These are phyloP conservation scores for Drosophila seguyi DNA, from an alignment of 1,140 invertebrate species.

Conservation along the genomic window DNA sequence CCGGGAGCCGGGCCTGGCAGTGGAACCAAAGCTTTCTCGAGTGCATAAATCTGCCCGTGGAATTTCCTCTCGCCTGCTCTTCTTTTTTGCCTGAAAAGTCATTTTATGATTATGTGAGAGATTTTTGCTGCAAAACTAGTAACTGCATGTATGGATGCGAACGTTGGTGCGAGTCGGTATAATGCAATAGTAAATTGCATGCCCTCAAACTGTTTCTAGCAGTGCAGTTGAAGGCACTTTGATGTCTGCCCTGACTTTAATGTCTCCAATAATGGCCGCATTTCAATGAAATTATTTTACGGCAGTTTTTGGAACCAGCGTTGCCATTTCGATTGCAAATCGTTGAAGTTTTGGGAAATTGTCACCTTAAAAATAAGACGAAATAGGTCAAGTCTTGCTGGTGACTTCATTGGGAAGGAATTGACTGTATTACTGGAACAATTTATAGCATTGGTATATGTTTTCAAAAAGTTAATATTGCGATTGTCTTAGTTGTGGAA, in stretches of 20 bases:
- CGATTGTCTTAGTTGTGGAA: too few relatives aligned
- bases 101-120: conserved; percentile 85
- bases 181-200: conserved; percentile 69
- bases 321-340: conserved; percentile 2
- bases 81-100: conserved; percentile 56
- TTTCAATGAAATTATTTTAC: conserved; percentile 38
- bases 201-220: conserved; percentile 55
- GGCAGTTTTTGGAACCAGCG: conserved; percentile 10
- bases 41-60: conserved; percentile 77
- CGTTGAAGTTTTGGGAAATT: conserved; percentile 6
- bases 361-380: not conserved
- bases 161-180: conserved; percentile 53
- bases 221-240: conserved; percentile 68
- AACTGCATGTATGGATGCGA: conserved; percentile 28
- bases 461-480: too few relatives aligned
- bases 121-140: conserved; percentile 73
- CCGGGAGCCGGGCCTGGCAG: conserved; percentile 33
- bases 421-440: not conserved
- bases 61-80: conserved; percentile 65
- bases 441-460: not conserved
- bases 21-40: conserved; percentile 75
- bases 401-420: not conserved
- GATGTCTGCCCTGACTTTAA: conserved; percentile 69
- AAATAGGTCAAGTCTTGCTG: not conserved
- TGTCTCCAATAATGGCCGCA: conserved; percentile 60